phyloP scores from a whole-genome alignment of 2,888 invertebrate genomes.

The Biston betularia region DNA sequence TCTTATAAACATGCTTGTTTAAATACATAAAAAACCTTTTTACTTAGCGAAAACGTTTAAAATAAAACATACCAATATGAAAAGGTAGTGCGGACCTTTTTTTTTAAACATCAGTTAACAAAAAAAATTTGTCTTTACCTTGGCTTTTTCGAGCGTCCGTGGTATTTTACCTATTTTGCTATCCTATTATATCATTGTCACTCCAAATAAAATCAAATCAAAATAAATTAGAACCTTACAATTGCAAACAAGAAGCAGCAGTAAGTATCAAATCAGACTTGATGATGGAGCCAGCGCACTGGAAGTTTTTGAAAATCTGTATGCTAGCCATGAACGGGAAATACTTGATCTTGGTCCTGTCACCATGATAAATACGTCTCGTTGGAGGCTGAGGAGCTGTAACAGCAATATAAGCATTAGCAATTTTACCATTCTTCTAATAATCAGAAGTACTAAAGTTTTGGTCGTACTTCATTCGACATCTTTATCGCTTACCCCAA shows the following conservation, averaged over 20 bases:
- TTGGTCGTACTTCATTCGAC: background rate
- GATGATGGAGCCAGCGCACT: constrained; percentile 74
- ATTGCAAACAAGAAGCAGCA: constrained; percentile 74
- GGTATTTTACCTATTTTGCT: too few relatives aligned
- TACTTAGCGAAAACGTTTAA: too few relatives aligned
- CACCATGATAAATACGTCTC: constrained; percentile 65
- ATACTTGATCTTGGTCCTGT: constrained; percentile 59
- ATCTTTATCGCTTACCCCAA: constrained; percentile 62
- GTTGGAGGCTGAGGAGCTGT: constrained; percentile 49
- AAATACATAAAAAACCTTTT: too few relatives aligned
- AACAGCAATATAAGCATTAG: background rate
- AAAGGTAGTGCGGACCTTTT: too few relatives aligned
- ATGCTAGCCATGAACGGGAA: constrained; percentile 76
- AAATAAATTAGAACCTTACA: constrained; percentile 56
- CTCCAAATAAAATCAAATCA: background rate
- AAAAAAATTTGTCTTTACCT: too few relatives aligned
- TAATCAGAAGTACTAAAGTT: background rate
- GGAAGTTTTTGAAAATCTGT: constrained; percentile 67
- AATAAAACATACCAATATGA: too few relatives aligned
- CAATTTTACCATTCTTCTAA: too few relatives aligned
- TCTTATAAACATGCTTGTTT: too few relatives aligned
- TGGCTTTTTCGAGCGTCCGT: too few relatives aligned
- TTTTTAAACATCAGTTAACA: too few relatives aligned
- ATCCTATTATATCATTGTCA: too few relatives aligned
- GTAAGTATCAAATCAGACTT: constrained; percentile 70